Evolutionary conservation across 2,888 invertebrate species (phyloP).

Genomic region (Plebejus argus): DNA sequence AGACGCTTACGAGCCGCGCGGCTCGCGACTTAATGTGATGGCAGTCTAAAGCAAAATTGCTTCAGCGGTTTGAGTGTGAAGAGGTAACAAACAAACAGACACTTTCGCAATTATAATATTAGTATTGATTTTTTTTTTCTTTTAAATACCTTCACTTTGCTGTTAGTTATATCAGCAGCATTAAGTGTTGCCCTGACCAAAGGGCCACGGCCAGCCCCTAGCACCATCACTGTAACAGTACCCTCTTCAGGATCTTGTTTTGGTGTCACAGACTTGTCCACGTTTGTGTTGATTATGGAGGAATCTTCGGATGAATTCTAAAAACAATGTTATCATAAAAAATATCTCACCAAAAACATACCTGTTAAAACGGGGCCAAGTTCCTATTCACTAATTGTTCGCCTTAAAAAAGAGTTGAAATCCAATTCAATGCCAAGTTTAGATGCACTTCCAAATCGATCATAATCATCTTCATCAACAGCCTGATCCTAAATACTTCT

Average conservation of each 20-base stretch:
- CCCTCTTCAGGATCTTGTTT: slow-evolving; percentile 53
- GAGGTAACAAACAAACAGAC: not conserved
- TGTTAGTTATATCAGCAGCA: slow-evolving; percentile 87
- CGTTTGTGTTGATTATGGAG: slow-evolving; percentile 35
- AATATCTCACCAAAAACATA: no score
- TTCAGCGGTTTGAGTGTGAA: no score
- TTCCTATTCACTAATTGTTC: no score
- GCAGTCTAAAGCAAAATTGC: no score
- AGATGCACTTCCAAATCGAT: no score
- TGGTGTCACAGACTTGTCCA: slow-evolving; percentile 43
- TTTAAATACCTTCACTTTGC: slow-evolving; percentile 82
- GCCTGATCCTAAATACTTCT: no score
- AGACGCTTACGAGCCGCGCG: no score
- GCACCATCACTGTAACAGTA: slow-evolving; percentile 87
- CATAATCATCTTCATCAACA: no score
- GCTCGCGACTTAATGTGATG: no score
- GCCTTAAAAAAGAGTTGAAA: no score
- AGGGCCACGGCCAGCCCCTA: slow-evolving; percentile 97
- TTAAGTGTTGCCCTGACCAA: slow-evolving; percentile 93
- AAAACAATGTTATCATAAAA: slow-evolving; percentile 8
- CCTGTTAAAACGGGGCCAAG: no score
- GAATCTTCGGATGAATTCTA: slow-evolving; percentile 38
- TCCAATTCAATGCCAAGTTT: no score
- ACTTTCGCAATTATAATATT: not conserved
- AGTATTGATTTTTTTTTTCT: not conserved